Evolutionary conservation across 1,140 invertebrate genomes (phyloP), one percentile per base, ranked within the genome.

Genomic region (Yoshiicerus persimilis): DNA sequence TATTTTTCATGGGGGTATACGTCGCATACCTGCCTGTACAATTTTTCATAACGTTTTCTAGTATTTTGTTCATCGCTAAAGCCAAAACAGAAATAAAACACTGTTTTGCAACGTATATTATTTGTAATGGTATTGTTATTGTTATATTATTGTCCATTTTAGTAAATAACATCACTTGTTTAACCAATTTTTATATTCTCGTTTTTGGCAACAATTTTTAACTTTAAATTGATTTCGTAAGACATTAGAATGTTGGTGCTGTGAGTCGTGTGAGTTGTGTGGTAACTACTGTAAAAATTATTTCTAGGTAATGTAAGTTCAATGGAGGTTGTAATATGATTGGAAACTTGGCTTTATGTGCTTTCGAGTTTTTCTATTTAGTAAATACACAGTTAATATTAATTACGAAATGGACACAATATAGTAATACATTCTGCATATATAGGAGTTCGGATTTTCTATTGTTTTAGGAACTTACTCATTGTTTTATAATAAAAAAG

Each of bases 331-430:
- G 75, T 80, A 34, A 80, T 80, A 80, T 34, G 34, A 80, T 80
- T 80, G 75, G 32, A 80, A 80, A 80, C 34, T 36, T 80, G 75
- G 75, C 75, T 80, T 80, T 80, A 80, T 36, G 32, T n/a, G 75
- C 75, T 80, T 80, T 80, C 75, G 32, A 36, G 32, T 36, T 80
- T 80, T 80, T 38, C 75, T 80, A 32, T n/a, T 77, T 36, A 80
- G 13, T 70, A 13, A 80, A 32, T 38, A n/a, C 13, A 23, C 25
- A 2, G 20, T 36, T 80, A 80, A 23, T 80, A 2, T 32, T 34
- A 34, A 10, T 32, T 80, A 20, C n/a, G 34, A 80, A 32, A 25
- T 70, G 2, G 4, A 70, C 27, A 70, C 25, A 30, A 30, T 16
- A 30, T 70, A 27, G n/a, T n/a, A n/a, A n/a, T n/a, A n/a, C n/a